Conservation (phyloP, 2,113 vertebrate species). For the Gorilla gorilla region DNA sequence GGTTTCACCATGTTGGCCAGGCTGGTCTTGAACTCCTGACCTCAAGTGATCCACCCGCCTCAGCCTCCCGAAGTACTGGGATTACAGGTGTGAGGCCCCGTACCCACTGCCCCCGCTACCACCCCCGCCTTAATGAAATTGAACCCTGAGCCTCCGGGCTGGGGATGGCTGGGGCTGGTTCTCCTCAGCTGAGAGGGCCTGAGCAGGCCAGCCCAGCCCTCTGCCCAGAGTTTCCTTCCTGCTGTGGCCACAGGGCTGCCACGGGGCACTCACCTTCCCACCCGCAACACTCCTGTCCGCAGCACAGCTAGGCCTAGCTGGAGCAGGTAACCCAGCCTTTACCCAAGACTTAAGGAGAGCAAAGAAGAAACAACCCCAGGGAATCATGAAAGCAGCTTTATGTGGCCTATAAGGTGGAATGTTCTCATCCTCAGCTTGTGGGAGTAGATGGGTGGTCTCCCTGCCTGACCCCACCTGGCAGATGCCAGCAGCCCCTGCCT, state of each 20-base stretch:
- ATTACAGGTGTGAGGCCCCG: too few species aligned
- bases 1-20: too few species aligned
- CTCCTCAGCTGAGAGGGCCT: neutral
- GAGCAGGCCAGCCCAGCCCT: neutral
- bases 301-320: neutral
- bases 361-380: neutral
- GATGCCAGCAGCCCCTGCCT: neutral
- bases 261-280: neutral
- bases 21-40: too few species aligned
- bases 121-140: neutral
- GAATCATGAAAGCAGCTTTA: neutral
- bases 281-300: neutral
- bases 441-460: too few species aligned
- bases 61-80: too few species aligned
- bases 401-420: neutral
- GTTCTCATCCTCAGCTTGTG: neutral
- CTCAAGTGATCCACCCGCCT: too few species aligned
- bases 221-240: neutral
- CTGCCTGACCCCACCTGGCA: neutral
- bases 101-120: too few species aligned
- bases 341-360: neutral
- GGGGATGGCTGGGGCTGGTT: neutral
- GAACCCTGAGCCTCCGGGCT: too few species aligned
- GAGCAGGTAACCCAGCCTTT: neutral
- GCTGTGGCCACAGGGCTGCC: neutral